Conservation (phyloP, 2,888 invertebrate species). For the Entomobrya multifasciata region DNA sequence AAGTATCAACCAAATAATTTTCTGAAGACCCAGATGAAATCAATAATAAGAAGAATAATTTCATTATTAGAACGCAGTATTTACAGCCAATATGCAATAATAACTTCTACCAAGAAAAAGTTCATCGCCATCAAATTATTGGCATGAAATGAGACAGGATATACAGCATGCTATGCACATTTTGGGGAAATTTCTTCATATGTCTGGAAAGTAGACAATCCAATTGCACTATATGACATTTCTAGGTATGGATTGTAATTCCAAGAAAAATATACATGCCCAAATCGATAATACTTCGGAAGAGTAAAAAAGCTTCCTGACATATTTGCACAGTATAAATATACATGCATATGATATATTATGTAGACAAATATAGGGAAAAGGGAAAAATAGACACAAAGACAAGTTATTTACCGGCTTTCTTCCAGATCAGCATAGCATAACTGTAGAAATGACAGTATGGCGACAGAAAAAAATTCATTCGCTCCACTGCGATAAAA, state of each 20-base stretch:
- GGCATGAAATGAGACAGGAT: no score
- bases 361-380: not conserved
- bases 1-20: not conserved
- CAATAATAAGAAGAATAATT: no score
- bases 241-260: not conserved
- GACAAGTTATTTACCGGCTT: not conserved
- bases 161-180: not conserved
- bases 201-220: slow-evolving; percentile 26
- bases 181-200: not conserved
- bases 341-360: not conserved
- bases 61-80: slow-evolving; percentile 13
- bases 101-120: not conserved
- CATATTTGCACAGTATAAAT: slow-evolving; percentile 8
- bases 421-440: not conserved
- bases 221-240: slow-evolving; percentile 44
- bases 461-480: not conserved
- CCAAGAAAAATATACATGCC: not conserved
- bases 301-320: not conserved
- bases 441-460: no score
- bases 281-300: slow-evolving; percentile 31
- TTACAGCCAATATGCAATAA: no score
- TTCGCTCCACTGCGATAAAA: slow-evolving; percentile 1
- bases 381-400: not conserved
- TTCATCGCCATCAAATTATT: no score
- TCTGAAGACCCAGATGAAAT: not conserved